Evolutionary conservation across 2,888 invertebrate genomes (phyloP).

Genomic region (Caenorhabditis japonica): DNA sequence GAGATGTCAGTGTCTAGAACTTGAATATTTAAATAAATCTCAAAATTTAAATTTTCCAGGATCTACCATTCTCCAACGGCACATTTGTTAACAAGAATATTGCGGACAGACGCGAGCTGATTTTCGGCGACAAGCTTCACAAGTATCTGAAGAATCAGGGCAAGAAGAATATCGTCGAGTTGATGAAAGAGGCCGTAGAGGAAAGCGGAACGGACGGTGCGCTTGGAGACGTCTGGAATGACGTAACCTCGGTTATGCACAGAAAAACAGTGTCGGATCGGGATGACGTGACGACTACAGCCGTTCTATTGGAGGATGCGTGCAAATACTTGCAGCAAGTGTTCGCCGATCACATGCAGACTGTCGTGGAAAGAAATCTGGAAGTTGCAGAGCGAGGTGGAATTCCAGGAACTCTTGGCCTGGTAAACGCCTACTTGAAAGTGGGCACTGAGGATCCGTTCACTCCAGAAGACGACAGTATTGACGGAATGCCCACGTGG

Average conservation of each 20-base stretch:
- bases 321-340: conserved; percentile 65
- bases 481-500: conserved; percentile 61
- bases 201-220: conserved; percentile 59
- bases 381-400: conserved; percentile 72
- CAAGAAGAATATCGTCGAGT: conserved; percentile 54
- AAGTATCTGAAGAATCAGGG: conserved; percentile 54
- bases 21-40: background rate
- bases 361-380: conserved; percentile 67
- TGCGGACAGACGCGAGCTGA: conserved; percentile 52
- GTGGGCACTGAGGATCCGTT: conserved; percentile 54
- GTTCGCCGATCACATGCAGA: conserved; percentile 70
- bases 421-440: conserved; percentile 74
- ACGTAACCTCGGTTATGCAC: conserved; percentile 52
- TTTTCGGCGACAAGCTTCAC: conserved; percentile 63
- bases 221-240: conserved; percentile 55
- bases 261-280: conserved; percentile 41
- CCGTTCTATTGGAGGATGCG: conserved; percentile 58
- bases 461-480: conserved; percentile 58
- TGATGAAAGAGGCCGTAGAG: conserved; percentile 57
- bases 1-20: conserved; percentile 23
- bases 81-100: conserved; percentile 47
- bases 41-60: conserved; percentile 4
- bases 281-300: conserved; percentile 55
- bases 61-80: conserved; percentile 15
- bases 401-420: conserved; percentile 69